These are phyloP conservation scores for Orthosia gothica DNA, from an alignment of 2,888 invertebrate genomes.

Conservation along the genomic window DNA sequence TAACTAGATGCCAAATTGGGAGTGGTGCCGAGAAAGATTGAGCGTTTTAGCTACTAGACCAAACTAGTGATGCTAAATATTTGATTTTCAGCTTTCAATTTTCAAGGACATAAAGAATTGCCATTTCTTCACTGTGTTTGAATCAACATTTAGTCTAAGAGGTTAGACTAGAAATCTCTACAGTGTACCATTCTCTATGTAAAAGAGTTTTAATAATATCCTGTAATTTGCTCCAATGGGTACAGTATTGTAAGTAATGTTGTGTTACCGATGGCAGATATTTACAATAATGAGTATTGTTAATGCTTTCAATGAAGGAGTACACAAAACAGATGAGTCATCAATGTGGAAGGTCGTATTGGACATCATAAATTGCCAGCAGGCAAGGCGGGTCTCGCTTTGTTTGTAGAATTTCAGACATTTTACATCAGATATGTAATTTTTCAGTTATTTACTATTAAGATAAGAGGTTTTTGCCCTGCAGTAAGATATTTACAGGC, in stretches of 20 bases:
- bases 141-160: too few species aligned
- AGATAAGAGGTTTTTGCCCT: background rate
- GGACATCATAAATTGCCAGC: background rate
- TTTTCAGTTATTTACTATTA: background rate
- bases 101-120: constrained; percentile 9
- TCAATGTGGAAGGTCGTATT: background rate
- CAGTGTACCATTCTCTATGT: too few species aligned
- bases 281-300: constrained; percentile 30
- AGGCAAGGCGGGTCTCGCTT: background rate
- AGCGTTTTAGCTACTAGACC: background rate
- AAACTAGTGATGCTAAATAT: background rate
- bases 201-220: background rate
- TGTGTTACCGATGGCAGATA: background rate
- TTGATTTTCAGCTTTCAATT: constrained; percentile 7
- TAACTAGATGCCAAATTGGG: background rate
- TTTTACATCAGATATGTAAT: background rate
- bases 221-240: background rate
- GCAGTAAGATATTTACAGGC: background rate
- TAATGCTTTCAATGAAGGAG: constrained; percentile 17
- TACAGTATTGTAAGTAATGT: constrained; percentile 10
- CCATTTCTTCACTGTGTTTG: too few species aligned
- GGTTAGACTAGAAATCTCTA: too few species aligned
- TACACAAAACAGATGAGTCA: constrained; percentile 42
- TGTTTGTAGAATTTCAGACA: background rate
- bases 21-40: background rate